phyloP scores from a whole-genome alignment of 1,140 invertebrate species.

The Chymomyza costata region DNA sequence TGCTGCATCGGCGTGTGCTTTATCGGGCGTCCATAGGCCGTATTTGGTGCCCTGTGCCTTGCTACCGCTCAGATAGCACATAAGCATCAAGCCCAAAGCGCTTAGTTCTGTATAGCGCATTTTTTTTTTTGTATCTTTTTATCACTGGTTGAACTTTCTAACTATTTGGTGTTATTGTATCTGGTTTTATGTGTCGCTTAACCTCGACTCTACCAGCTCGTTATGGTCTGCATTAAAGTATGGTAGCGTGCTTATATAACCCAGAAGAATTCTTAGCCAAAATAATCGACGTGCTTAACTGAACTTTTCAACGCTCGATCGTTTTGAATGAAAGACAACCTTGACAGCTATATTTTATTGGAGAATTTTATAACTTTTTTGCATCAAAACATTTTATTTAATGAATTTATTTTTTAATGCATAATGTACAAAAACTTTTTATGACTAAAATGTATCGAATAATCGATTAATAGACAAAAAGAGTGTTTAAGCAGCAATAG shows the following conservation, averaged over 20 bases:
- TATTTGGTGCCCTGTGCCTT: slow-evolving; percentile 65
- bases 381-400: slow-evolving; percentile 14
- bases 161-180: background rate
- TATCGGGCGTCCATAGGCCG: slow-evolving; percentile 57
- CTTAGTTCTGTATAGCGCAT: slow-evolving; percentile 23
- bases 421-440: no score
- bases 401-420: no score
- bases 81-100: slow-evolving; percentile 11
- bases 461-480: no score
- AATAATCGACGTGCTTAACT: slow-evolving; percentile 42
- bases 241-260: slow-evolving; percentile 50
- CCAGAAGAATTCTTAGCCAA: slow-evolving; percentile 21
- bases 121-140: slow-evolving; percentile 17
- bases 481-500: no score
- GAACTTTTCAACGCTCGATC: slow-evolving; percentile 4
- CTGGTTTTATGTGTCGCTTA: background rate
- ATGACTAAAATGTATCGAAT: no score
- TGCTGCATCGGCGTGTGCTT: slow-evolving; percentile 48
- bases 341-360: slow-evolving; percentile 17
- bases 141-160: background rate
- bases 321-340: slow-evolving; percentile 6
- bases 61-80: slow-evolving; percentile 15
- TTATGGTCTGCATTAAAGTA: slow-evolving; percentile 17
- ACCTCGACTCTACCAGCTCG: no score
- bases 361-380: slow-evolving; percentile 17